A percentile compares a stretch with the other conserved stretches of the same genome.
Conservation (phyloP, 2,113 vertebrate species). For the Passer montanus region DNA sequence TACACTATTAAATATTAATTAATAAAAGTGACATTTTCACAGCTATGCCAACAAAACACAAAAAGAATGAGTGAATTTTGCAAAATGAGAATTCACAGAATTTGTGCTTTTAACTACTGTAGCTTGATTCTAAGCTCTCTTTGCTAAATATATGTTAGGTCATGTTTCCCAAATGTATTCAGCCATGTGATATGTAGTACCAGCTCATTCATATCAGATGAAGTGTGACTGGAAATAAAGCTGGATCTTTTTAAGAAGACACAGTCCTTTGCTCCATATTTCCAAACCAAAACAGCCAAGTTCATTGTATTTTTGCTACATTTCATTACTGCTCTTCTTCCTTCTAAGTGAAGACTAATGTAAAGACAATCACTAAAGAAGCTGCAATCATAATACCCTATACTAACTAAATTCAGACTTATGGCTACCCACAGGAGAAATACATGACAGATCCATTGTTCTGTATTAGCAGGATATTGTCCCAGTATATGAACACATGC, state of each 20-base stretch:
- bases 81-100: background rate
- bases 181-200: constrained; percentile 57
- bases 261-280: constrained; percentile 59
- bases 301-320: constrained; percentile 66
- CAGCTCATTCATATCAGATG: constrained; percentile 69
- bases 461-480: constrained; percentile 82
- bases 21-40: background rate
- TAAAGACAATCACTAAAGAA: constrained; percentile 68
- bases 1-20: background rate
- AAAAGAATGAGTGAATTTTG: background rate
- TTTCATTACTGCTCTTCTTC: constrained; percentile 62
- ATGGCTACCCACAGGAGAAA: constrained; percentile 74
- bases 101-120: background rate
- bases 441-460: constrained; percentile 86
- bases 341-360: constrained; percentile 70
- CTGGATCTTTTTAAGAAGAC: constrained; percentile 57
- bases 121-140: background rate
- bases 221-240: constrained; percentile 74
- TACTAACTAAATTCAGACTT: constrained; percentile 73
- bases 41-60: background rate
- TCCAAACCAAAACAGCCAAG: constrained; percentile 68
- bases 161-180: constrained; percentile 66
- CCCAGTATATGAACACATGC: constrained; percentile 81
- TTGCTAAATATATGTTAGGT: constrained; percentile 53
- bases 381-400: constrained; percentile 70